phyloP scores from a whole-genome alignment of 2,797 vertebrate species.

The Neosilurus mollespiculum region DNA sequence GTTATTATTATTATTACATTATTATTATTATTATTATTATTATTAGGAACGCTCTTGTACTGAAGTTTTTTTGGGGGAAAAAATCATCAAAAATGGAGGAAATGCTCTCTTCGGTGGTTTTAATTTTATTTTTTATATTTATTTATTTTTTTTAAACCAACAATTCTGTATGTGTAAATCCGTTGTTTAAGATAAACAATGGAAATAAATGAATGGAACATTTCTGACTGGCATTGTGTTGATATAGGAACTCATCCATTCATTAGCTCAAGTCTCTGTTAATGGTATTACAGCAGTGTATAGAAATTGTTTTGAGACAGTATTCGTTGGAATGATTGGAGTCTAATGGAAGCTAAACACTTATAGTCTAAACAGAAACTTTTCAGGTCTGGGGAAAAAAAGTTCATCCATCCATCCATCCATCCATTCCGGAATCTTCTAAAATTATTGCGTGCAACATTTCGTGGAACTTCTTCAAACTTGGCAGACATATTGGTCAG shows the following conservation, averaged over 20 bases:
- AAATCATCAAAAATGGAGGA: neutral
- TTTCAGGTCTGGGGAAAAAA: no score
- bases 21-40: neutral
- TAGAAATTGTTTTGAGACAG: neutral
- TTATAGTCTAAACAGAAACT: no score
- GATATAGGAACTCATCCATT: neutral
- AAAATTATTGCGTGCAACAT: no score
- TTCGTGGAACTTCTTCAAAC: no score
- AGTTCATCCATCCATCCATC: no score
- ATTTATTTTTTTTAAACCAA: neutral
- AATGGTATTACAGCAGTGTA: neutral
- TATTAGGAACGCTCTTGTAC: neutral
- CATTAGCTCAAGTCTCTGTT: neutral
- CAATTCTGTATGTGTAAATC: neutral
- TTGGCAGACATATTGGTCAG: no score
- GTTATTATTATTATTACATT: no score
- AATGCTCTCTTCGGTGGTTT: neutral
- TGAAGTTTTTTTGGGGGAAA: neutral
- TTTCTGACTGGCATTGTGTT: neutral
- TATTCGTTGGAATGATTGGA: neutral
- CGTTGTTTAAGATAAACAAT: neutral
- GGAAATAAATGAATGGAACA: neutral
- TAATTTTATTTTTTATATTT: no score
- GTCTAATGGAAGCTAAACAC: neutral
- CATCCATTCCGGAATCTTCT: no score